Evolutionary conservation across 2,888 invertebrate genomes (phyloP).

Genomic region (Halocaridina rubra): DNA sequence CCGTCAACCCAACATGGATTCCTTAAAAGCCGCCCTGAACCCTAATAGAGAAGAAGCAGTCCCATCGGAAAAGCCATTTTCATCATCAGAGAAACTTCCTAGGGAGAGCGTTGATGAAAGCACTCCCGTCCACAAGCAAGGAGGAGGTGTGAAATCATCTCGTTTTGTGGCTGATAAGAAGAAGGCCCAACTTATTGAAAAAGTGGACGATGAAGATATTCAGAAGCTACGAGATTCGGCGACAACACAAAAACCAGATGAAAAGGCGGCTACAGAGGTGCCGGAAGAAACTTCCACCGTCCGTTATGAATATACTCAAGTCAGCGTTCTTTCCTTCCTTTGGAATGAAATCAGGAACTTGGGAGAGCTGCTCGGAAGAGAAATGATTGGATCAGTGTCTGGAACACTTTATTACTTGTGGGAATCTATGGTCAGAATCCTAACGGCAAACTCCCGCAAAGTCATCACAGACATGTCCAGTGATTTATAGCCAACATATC

Average conservation of each 20-base stretch:
- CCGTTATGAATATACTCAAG: slow-evolving; percentile 11
- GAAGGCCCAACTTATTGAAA: slow-evolving; percentile 21
- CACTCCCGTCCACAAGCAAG: too few relatives aligned
- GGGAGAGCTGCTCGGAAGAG: slow-evolving; percentile 32
- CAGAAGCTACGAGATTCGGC: neutral
- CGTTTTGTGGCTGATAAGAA: slow-evolving; percentile 29
- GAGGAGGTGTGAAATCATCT: neutral
- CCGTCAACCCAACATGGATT: neutral
- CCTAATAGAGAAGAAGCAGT: too few relatives aligned
- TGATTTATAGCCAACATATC: too few relatives aligned
- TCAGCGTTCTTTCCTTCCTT: neutral
- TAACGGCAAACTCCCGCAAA: too few relatives aligned
- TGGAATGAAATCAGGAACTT: slow-evolving; percentile 40
- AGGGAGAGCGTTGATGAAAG: too few relatives aligned
- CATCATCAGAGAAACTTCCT: too few relatives aligned
- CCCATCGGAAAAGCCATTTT: too few relatives aligned
- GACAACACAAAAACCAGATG: neutral
- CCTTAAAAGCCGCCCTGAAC: too few relatives aligned
- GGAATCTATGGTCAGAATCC: slow-evolving; percentile 9
- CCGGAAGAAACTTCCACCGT: neutral
- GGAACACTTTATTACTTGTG: slow-evolving; percentile 11
- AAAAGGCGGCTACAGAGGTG: neutral
- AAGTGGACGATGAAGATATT: slow-evolving; percentile 17
- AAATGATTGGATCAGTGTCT: slow-evolving; percentile 20
- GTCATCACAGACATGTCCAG: too few relatives aligned